These are phyloP conservation scores for Plecturocebus donacophilus DNA, from an alignment of 2,113 vertebrate genomes.

Conservation along the genomic window DNA sequence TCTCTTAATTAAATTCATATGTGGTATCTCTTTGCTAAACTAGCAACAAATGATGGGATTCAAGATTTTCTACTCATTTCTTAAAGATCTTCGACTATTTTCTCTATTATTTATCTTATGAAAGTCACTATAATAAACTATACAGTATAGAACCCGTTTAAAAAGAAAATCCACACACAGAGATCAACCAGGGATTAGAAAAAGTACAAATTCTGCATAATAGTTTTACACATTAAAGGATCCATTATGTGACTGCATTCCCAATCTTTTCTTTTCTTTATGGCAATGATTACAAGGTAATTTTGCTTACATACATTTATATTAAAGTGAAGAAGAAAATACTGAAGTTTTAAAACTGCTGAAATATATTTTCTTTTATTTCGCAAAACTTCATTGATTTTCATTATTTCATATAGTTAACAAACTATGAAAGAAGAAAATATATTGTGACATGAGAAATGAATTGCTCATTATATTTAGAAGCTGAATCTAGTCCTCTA, in stretches of 20 bases:
- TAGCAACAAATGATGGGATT: constrained; percentile 44
- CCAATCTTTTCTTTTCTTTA: background rate
- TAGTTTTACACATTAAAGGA: background rate
- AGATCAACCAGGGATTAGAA: background rate
- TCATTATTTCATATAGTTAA: constrained; percentile 43
- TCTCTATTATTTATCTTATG: constrained; percentile 28
- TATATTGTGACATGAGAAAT: constrained; percentile 4
- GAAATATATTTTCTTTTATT: constrained; percentile 7
- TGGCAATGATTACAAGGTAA: background rate
- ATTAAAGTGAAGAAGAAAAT: constrained; percentile 37
- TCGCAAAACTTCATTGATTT: background rate
- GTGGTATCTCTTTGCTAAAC: constrained; percentile 60
- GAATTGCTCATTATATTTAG: background rate
- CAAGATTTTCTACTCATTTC: constrained; percentile 41
- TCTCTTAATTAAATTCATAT: constrained; percentile 77
- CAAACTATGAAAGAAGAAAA: background rate
- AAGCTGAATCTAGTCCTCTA: background rate
- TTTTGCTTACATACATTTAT: background rate
- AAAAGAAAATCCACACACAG: constrained; percentile 38
- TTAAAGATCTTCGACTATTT: background rate
- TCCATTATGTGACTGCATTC: background rate
- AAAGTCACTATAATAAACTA: constrained; percentile 37
- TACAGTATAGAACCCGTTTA: background rate
- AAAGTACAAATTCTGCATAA: background rate
- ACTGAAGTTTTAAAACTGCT: background rate